phyloP scores from a whole-genome alignment of 2,888 invertebrate genomes.

The Glaucopsyche alexis region DNA sequence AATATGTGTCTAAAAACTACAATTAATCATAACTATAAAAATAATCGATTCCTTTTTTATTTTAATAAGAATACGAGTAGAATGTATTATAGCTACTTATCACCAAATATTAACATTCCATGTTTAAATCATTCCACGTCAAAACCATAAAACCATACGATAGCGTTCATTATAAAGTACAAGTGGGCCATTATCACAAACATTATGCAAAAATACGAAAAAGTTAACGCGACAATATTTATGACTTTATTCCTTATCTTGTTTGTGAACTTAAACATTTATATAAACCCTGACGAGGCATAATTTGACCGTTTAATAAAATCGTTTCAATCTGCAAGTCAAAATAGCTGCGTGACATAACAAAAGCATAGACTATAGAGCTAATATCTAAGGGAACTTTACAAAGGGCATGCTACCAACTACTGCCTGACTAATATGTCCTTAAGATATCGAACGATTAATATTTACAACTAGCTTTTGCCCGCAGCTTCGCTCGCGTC shows the following conservation, averaged over 20 bases:
- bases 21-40: no score
- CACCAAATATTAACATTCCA: constrained; percentile 1
- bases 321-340: constrained; percentile 30
- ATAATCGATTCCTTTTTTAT: not conserved
- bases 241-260: constrained; percentile 25
- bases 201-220: constrained; percentile 23
- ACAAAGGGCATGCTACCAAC: constrained; percentile 32
- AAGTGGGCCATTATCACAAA: constrained; percentile 16
- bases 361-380: constrained; percentile 23
- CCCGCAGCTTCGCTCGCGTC: no score
- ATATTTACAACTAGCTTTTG: no score
- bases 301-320: constrained; percentile 30
- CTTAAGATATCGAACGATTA: no score
- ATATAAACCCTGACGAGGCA: constrained; percentile 17
- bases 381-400: constrained; percentile 41
- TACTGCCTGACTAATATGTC: no score
- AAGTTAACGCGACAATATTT: constrained; percentile 16
- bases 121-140: constrained; percentile 15
- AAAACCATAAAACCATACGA: constrained; percentile 13
- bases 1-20: no score
- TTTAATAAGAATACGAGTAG: not conserved
- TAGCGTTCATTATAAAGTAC: constrained; percentile 6
- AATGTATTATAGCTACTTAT: not conserved
- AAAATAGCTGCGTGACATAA: constrained; percentile 37
- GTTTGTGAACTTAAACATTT: constrained; percentile 17